Base-by-base conservation (phyloP, 30 jellyfish, hydroid and myxozoan genomes). In the Chrysaora quinquecirrha region DNA sequence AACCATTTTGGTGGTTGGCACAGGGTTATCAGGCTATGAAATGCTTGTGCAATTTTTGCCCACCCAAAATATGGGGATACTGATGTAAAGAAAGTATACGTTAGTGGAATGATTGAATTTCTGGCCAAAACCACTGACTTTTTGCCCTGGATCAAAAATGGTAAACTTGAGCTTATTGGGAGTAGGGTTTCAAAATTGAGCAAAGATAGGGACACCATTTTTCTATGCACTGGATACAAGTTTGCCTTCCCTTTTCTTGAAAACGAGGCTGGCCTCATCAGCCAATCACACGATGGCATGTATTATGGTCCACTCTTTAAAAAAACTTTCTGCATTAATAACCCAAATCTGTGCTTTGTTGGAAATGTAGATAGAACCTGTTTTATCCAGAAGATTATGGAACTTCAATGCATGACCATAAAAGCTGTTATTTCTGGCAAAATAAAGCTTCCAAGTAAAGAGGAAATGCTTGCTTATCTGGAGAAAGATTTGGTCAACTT, bases 1-100 rank as follows among this genome's bases (percentile, higher is more conserved):
- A 52, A 22, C 65, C 20, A 54, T 75, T 35, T 60, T 75, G 65
- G 43, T 75, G 27, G 76, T 75, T 10, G 87, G 87, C 12, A 76
- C 76, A 0, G 32, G 87, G 0, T 61, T 43, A 7, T 75, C 87
- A 14, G 87, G 87, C 65, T 29, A 46, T 24, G 87, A 75, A 21
- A 75, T 75, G 87, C 67, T 75, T 33, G 77, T 75, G 12, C 87
- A 75, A 64, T 54, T 29, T 29, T 75, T 56, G 87, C 34, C 31
- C 87, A 75, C 19, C 76, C 76, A 14, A 18, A 16, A 24, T 0
- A 0, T 0, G 87, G 87, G 6, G 76, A 49, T 25, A 25, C 76
- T 75, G 64, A 75, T 30, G 35, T 75, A 16, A 54, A 56, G 20
- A 75, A 75, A 64, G 63, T 75, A 1, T 75, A 50, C 33, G 52